Base-by-base conservation (phyloP, 2,888 invertebrate genomes). In the Melanchra persicariae region DNA sequence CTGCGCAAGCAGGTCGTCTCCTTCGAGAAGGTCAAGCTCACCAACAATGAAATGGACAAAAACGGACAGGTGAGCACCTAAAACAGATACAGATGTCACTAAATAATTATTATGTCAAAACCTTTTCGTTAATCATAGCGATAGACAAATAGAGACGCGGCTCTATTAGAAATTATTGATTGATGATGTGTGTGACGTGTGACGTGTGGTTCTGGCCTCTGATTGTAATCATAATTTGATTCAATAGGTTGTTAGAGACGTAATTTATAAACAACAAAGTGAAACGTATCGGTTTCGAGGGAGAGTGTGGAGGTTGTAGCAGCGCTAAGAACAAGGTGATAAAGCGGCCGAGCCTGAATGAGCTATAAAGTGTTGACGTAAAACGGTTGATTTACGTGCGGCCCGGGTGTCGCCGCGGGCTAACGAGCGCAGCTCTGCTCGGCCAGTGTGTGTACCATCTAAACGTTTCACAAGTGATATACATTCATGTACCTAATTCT, bases 21-120 rank as follows among this genome's bases (percentile, higher is more conserved):
- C 87, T 99, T 99, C 96, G 99, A 99, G 96, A 99, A 99, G 96
- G 98, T 99, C 93, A 99, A 99, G 95, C 97, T 99, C 88, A 99
- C 99, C 91, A 99, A 99, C 96, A 99, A 99, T 94, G 99, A 99
- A 95, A 98, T 99, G 98, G 99, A 99, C 93, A 98, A 98, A 92
- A 98, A 98, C 89, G 99, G 99, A 92, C 99, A 99, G 97, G 99
- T 99, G 69, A 77, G 67, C 45, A 55, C 19, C 37, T 37, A 19
- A n/a, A n/a, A n/a, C n/a, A 57, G 40, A 60, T 34, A 51, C 37
- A 81, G 66, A 68, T 77, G 71, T 77, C 79, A 71, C 60, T 1
- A 66, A 73, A 79, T 81, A 70, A 78, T 70, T 67, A 70, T 73
- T 70, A 65, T 60, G 78, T 83, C 77, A 63, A 77, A 74, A 83